Conservation (phyloP, 2,113 vertebrate species). For the Micromys minutus region DNA sequence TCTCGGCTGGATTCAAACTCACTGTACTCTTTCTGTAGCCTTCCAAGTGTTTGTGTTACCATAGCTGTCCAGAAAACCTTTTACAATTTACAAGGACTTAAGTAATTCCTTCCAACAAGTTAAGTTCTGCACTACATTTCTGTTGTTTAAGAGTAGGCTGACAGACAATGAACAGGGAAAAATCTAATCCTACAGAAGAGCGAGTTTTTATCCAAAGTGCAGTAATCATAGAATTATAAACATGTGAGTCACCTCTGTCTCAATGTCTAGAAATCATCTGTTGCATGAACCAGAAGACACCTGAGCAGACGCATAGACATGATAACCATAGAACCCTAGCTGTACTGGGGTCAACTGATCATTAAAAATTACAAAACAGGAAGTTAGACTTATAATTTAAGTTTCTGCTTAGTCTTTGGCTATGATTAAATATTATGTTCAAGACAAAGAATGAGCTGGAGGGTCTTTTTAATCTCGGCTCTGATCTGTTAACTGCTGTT, state of each 20-base stretch:
- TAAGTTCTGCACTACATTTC: not conserved
- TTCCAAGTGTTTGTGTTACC: not conserved
- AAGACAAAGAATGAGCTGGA: constrained; percentile 52
- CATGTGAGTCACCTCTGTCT: constrained; percentile 24
- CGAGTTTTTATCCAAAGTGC: not conserved
- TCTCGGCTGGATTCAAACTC: not conserved
- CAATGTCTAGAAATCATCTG: constrained; percentile 56
- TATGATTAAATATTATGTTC: constrained; percentile 69
- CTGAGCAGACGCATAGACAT: constrained; percentile 57
- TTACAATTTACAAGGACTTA: not conserved
- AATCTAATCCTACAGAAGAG: constrained; percentile 22
- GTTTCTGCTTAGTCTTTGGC: constrained; percentile 60
- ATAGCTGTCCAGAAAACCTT: not conserved
- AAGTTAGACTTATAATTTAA: constrained; percentile 74
- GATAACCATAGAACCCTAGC: constrained; percentile 36
- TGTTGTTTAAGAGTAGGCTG: not conserved
- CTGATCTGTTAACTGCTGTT: constrained; percentile 54
- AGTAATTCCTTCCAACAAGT: not conserved
- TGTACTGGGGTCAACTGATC: not conserved
- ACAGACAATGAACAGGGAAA: not conserved
- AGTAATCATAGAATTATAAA: not conserved
- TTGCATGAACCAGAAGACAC: constrained; percentile 50
- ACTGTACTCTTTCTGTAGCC: not conserved
- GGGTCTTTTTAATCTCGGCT: constrained; percentile 46
- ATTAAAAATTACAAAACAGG: constrained; percentile 75